Base-by-base conservation (phyloP, 2,888 invertebrate species). In the Limulus polyphemus region DNA sequence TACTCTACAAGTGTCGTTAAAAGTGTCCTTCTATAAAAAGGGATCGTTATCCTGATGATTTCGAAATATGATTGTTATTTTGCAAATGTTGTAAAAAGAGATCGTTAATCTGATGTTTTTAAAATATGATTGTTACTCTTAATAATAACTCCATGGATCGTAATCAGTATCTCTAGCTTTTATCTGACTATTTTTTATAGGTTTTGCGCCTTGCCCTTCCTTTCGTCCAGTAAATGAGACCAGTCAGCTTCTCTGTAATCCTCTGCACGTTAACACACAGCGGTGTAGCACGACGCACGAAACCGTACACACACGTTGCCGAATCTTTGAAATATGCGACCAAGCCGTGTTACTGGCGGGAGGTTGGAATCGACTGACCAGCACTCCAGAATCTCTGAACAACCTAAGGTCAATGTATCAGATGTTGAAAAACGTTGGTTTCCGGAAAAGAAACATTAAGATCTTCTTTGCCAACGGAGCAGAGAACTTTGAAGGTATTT, bases 381-480 rank as follows among this genome's bases (percentile, higher is more conserved):
- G 76, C 4, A 74, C 74, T n/a, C 70, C 71, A 11, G 68, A 74
- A 46, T 74, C 75, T 51, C 68, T 73, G 54, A 62, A 73, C 17
- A 79, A 78, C 65, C 68, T 79, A 13, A 68, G 71, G 14, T 67
- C 70, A 11, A 72, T 79, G 64, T 76, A 77, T 67, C 70, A 72
- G 49, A 75, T 77, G 74, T 72, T 81, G 14, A 68, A 75, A 50
- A 70, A 71, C 14, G 75, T 77, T 68, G 79, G 80, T 48, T 80
- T 79, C 70, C 73, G 73, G 46, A 73, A 74, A 51, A 72, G 75
- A 59, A 79, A 79, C 67, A 77, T 81, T 62, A 78, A 79, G 69
- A 74, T 77, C 9, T 81, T 80, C 73, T 79, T 75, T 69, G 79
- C 78, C 49, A 80, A 80, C 67, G 79, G 80, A 57, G 72, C 75